phyloP scores from a whole-genome alignment of 1,140 invertebrate genomes.

The Ips nitidus region DNA sequence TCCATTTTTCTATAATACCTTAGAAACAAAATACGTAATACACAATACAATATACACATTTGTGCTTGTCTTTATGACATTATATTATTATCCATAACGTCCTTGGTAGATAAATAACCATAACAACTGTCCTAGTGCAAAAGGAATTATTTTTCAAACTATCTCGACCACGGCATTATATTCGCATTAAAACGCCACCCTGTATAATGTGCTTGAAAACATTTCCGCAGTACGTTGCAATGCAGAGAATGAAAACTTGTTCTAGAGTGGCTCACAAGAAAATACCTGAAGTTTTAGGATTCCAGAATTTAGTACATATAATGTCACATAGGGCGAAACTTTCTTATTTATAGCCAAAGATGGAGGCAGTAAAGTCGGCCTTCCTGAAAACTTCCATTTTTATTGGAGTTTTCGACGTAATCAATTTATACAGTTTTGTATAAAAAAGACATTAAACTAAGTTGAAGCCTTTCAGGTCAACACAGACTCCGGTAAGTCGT shows the following conservation, averaged over 20 bases:
- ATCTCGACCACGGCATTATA: no score
- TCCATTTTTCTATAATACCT: no score
- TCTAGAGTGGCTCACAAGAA: background rate
- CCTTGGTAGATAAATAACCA: no score
- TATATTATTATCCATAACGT: no score
- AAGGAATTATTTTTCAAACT: no score
- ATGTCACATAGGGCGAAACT: constrained; percentile 19
- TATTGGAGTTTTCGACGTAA: constrained; percentile 15
- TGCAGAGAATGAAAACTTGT: constrained; percentile 2
- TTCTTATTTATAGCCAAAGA: constrained; percentile 19
- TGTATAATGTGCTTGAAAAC: no score
- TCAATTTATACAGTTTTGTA: constrained; percentile 9
- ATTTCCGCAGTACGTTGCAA: background rate
- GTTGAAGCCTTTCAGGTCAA: background rate
- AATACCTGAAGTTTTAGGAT: constrained; percentile 18
- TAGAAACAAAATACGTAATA: no score
- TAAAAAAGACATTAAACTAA: constrained; percentile 6
- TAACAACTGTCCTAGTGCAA: no score
- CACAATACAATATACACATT: no score
- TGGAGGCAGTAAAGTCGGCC: constrained; percentile 18
- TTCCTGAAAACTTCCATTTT: constrained; percentile 9
- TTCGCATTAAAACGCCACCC: no score
- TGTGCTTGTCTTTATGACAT: no score
- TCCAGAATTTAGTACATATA: constrained; percentile 14
- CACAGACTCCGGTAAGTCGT: background rate